These are phyloP conservation scores for Tauraco hartlaubi DNA, from an alignment of 2,797 vertebrate genomes.

Conservation along the genomic window DNA sequence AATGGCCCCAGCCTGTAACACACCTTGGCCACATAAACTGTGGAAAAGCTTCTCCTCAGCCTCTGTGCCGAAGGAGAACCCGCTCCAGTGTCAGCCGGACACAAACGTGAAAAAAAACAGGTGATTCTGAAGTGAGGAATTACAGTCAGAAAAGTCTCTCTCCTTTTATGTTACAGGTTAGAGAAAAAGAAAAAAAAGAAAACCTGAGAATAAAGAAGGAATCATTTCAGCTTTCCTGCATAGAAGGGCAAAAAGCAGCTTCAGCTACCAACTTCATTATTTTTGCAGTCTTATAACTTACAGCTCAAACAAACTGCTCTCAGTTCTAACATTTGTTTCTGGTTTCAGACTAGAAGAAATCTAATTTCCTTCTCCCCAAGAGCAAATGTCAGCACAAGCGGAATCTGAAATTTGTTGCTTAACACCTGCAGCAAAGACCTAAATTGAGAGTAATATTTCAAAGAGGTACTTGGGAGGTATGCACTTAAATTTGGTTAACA, in stretches of 20 bases:
- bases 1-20: fast-evolving
- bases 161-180: background rate
- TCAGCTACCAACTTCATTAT: conserved; percentile 50
- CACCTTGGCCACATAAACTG: background rate
- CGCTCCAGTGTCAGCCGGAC: fast-evolving
- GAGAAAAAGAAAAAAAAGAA: background rate
- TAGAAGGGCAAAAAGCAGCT: conserved; percentile 13
- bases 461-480: conserved; percentile 65
- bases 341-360: conserved; percentile 76
- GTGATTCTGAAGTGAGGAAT: background rate
- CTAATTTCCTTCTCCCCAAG: conserved; percentile 75
- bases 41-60: background rate
- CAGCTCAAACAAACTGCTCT: conserved; percentile 69
- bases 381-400: conserved; percentile 74
- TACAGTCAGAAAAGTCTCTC: background rate
- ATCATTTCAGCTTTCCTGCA: conserved; percentile 14
- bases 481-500: conserved; percentile 60
- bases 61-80: background rate
- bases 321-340: conserved; percentile 79
- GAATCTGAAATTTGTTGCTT: conserved; percentile 74
- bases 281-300: conserved; percentile 58
- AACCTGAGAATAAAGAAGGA: background rate
- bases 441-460: conserved; percentile 77
- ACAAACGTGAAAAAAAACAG: fast-evolving
- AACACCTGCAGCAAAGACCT: conserved; percentile 69